Evolutionary conservation across 2,113 vertebrate species (phyloP), one percentile per base, ranked within the genome.

Genomic region (Sisor rabdophorus): DNA sequence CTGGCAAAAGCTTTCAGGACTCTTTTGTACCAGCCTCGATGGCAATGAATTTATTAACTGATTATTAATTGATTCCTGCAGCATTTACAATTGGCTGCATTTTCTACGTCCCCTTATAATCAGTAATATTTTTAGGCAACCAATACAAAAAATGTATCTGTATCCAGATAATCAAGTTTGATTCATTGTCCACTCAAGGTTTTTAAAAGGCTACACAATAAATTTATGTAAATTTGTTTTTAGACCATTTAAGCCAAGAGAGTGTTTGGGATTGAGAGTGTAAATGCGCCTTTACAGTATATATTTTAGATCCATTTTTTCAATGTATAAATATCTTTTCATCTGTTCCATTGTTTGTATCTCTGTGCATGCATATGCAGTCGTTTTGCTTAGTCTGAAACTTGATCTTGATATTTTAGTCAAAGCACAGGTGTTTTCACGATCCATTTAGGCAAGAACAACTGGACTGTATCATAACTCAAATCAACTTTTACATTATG

Each of bases 281-380:
- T 56, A 50, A 61, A 67, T 63, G 59, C 68, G 63, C 70, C 68
- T 75, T 81, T 48, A 7, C 40, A 44, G 40, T 44, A 59, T 32
- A n/a, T 36, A 26, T 44, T 68, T 71, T 24, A 75, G 67, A 19
- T 68, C 22, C 53, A 24, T 63, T 30, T 55, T 17, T 40, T 36
- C 28, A 69, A 54, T 74, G 30, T 61, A 71, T 36, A 28, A 53
- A 19, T 28, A 63, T 6, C 30, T 54, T 70, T 73, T n/a, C 59
- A 71, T 20, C 44, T 60, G 72, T 82, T 73, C 77, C 77, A 82
- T 68, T 73, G 26, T 79, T 79, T 53, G 22, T 67, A 73, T 55
- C 12, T 20, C 36, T 77, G n/a, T 65, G 65, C 58, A 22, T 70
- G 58, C 68, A 47, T 11, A 67, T 50, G 36, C 67, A 53, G 60